Conservation (phyloP, 2,113 vertebrate species). For the Symphodus melops region DNA sequence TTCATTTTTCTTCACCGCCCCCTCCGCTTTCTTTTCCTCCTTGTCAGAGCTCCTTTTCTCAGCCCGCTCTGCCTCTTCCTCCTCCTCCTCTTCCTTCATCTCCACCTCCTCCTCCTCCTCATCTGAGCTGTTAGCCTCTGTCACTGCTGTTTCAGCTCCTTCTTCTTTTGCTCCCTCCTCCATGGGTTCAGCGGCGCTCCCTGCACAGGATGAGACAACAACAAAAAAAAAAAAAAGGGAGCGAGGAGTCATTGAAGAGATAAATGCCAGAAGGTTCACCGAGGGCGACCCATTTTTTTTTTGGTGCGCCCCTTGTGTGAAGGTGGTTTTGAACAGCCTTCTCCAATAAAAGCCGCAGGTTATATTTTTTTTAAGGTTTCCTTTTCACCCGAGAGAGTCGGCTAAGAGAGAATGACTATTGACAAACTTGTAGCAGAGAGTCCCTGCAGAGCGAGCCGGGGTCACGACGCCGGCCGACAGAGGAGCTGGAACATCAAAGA, state of each 20-base stretch:
- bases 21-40: conserved; percentile 50
- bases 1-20: conserved; percentile 43
- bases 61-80: conserved; percentile 26
- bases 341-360: conserved; percentile 52
- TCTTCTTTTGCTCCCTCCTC: conserved; percentile 65
- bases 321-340: conserved; percentile 44
- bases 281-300: conserved; percentile 30
- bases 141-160: conserved; percentile 45
- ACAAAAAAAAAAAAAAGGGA: too few species aligned
- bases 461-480: conserved; percentile 18
- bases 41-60: conserved; percentile 43
- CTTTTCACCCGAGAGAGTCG: conserved; percentile 34
- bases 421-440: conserved; percentile 42
- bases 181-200: conserved; percentile 62
- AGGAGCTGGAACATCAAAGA: conserved; percentile 37
- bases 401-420: conserved; percentile 51
- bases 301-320: conserved; percentile 48
- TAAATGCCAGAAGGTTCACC: conserved; percentile 49
- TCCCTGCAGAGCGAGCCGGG: conserved; percentile 17
- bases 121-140: conserved; percentile 39
- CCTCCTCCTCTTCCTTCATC: conserved; percentile 27
- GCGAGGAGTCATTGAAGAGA: conserved; percentile 46
- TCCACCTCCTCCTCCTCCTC: conserved; percentile 47
- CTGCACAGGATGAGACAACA: conserved; percentile 60
- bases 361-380: conserved; percentile 55